These are phyloP conservation scores for Asbolus verrucosus DNA, from an alignment of 1,140 invertebrate genomes.

Conservation along the genomic window DNA sequence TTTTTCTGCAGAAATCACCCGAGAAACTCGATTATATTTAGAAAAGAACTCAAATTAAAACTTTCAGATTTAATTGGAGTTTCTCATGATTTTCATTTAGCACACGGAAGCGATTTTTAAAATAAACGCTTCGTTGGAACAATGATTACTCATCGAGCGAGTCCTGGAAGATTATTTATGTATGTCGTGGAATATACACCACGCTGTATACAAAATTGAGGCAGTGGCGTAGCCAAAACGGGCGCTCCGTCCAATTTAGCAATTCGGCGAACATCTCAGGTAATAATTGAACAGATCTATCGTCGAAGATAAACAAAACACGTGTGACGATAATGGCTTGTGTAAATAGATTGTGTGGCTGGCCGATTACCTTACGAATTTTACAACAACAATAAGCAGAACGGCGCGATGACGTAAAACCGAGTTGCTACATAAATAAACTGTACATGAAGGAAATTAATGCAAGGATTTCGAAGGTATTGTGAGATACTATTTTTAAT, in stretches of 20 bases:
- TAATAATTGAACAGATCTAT: conserved; percentile 9
- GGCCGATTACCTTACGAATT: conserved; percentile 8
- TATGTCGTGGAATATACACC: not conserved
- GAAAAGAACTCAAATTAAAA: too few relatives aligned
- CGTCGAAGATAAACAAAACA: conserved; percentile 5
- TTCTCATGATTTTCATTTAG: too few relatives aligned
- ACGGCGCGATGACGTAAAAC: conserved; percentile 31
- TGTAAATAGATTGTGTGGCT: conserved; percentile 19
- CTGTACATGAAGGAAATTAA: conserved; percentile 23
- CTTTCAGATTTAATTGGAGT: too few relatives aligned
- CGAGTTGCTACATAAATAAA: conserved; percentile 33
- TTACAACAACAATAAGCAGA: conserved; percentile 22
- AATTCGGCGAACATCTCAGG: too few relatives aligned
- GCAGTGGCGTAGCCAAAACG: too few relatives aligned
- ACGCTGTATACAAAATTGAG: not conserved
- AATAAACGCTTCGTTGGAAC: too few relatives aligned
- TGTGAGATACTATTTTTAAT: conserved; percentile 32
- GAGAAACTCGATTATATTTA: too few relatives aligned
- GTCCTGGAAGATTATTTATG: not conserved
- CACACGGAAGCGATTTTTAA: too few relatives aligned
- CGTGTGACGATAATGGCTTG: conserved; percentile 9
- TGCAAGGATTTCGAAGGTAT: conserved; percentile 37
- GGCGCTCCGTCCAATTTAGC: too few relatives aligned
- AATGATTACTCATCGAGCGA: too few relatives aligned
- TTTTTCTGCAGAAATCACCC: too few relatives aligned